Evolutionary conservation across 2,797 vertebrate genomes (phyloP), one percentile per base, ranked within the genome.

Genomic region (Falco cherrug): DNA sequence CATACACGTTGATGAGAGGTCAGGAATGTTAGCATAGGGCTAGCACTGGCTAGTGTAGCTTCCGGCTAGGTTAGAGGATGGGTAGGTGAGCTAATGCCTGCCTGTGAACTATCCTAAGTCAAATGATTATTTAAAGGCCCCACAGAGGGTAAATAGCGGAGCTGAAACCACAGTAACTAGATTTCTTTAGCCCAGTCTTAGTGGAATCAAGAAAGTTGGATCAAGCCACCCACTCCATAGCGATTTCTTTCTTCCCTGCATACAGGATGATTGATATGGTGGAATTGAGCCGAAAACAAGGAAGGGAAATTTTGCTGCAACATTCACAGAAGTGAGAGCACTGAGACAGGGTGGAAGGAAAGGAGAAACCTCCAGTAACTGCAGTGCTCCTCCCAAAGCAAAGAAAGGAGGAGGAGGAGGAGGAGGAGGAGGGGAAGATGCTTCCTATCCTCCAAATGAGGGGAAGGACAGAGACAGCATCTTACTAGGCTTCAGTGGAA

Each of bases 201-300:
- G 68, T 22, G 60, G 75, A 87, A 70, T 48, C 35, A 67, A 64
- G 56, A 50, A 74, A 76, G 59, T 22, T 77, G 78, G 20, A 41
- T 39, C 33, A 60, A 92, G 57, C 8, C 45, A 53, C 25, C 24
- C 5, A 53, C 80, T 84, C 81, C 33, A 20, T 1, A 47, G 33
- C 0, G 6, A 76, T 79, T 86, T 84, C 24, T 77, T 53, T 84
- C 39, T 91, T 50, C 43, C 59, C 86, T 56, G 33, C n/a, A 29
- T 16, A 3, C 43, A 39, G 37, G 26, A 50, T 43, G 47, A 78
- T 7, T 35, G 76, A 26, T 0, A 0, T 16, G 29, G 37, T 41
- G 10, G 39, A 63, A 76, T 43, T 61, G 17, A 24, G 19, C 4
- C 37, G 67, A 81, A 81, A 79, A 81, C 5, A 18, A 24, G 35